A percentile compares a stretch with the other conserved stretches of the same genome.
phyloP scores from a whole-genome alignment of 2,888 invertebrate genomes.

The Temnothorax ravouxi region DNA sequence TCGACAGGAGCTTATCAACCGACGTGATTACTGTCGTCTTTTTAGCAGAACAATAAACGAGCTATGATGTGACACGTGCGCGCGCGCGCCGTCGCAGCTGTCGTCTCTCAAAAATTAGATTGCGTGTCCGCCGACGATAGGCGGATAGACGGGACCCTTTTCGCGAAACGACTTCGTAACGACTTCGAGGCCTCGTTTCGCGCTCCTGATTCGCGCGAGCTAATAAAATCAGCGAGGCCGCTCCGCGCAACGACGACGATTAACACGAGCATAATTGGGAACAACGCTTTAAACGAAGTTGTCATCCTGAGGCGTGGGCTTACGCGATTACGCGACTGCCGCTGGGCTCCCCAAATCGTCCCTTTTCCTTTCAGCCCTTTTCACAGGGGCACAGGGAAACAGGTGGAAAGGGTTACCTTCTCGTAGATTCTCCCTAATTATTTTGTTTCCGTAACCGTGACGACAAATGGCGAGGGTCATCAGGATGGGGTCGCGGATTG shows the following conservation, averaged over 20 bases:
- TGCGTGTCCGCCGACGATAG: constrained; percentile 45
- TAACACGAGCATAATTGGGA: constrained; percentile 65
- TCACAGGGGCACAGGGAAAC: constrained; percentile 44
- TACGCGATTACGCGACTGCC: constrained; percentile 74
- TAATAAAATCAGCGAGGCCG: constrained; percentile 53
- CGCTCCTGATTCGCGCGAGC: constrained; percentile 51
- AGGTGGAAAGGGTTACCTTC: constrained; percentile 62
- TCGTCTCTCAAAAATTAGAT: constrained; percentile 49
- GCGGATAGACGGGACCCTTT: constrained; percentile 19
- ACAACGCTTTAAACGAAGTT: constrained; percentile 74
- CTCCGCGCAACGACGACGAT: constrained; percentile 47
- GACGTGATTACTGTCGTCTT: constrained; percentile 15
- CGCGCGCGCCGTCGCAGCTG: constrained; percentile 8
- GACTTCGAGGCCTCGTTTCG: constrained; percentile 46
- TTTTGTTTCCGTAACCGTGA: constrained; percentile 78
- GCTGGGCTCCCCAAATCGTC: constrained; percentile 44
- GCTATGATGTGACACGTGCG: constrained; percentile 21
- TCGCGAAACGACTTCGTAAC: constrained; percentile 47
- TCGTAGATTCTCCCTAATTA: constrained; percentile 72
- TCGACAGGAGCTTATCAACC: constrained; percentile 9
- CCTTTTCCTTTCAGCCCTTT: constrained; percentile 66
- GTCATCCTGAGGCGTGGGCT: constrained; percentile 63
- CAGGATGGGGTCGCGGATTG: constrained; percentile 10
- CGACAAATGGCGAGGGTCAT: constrained; percentile 69
- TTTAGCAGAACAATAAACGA: constrained; percentile 25